Evolutionary conservation across 2,113 vertebrate genomes (phyloP), one percentile per base, ranked within the genome.

Genomic region (Tetrao urogallus): DNA sequence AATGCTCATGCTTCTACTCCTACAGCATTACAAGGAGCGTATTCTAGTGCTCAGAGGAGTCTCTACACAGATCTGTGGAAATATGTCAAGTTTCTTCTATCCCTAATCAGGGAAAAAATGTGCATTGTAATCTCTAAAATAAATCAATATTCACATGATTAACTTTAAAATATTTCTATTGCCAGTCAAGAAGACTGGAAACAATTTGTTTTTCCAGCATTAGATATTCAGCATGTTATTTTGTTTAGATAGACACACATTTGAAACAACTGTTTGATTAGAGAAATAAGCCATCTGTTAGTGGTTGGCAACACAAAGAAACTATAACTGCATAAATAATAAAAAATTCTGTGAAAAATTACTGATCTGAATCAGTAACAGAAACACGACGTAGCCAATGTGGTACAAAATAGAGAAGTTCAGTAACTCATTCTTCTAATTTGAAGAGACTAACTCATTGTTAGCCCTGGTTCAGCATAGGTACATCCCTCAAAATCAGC

Each of bases 241-340:
- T 78, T 73, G 28, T 79, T 79, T 61, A 69, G 50, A 61, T 22
- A 47, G 28, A 85, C 8, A 57, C 22, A 64, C 20, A 47, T 58
- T 84, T 66, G 85, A 92, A 82, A 69, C 72, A 89, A 66, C 63
- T 75, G 28, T 56, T 95, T 79, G 45, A 76, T 61, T 63, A 85
- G 72, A 89, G 84, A 89, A 72, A 74, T 66, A 85, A 94, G 27
- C n/a, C 18, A 30, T 71, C 70, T 72, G 47, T 69, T 79, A 79
- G 40, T 48, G 28, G 34, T 30, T 92, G 82, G 45, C n/a, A 86
- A 74, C 34, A 64, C 38, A 85, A 57, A 65, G 78, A 30, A 79
- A 66, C 27, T 25, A 45, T 69, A 91, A 88, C 36, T 30, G 40
- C 22, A 52, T 61, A 75, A 66, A 52, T 61, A 72, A 63, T 47